Evolutionary conservation across 2,888 invertebrate species (phyloP).

Genomic region (Athalia cordata): DNA sequence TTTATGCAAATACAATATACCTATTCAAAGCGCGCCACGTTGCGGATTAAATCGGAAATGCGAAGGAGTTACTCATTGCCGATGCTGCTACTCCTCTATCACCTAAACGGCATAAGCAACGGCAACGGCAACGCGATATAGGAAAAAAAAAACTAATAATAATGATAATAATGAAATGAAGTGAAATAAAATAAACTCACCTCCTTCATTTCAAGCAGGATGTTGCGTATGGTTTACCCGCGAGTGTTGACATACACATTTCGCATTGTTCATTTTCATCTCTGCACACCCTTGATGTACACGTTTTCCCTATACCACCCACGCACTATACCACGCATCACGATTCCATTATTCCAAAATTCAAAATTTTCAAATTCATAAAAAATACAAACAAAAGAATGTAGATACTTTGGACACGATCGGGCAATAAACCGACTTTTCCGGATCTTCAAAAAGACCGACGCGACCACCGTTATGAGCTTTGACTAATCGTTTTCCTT

Average conservation of each 20-base stretch:
- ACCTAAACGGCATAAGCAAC: too few species aligned
- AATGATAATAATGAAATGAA: too few species aligned
- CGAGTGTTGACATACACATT: too few species aligned
- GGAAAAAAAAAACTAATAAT: too few species aligned
- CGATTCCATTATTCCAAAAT: too few species aligned
- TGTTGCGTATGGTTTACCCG: neutral
- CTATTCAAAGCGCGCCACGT: neutral
- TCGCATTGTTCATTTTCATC: conserved; percentile 1
- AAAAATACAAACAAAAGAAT: too few species aligned
- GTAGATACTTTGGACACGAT: neutral
- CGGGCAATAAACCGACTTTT: conserved; percentile 8
- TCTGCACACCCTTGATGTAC: neutral
- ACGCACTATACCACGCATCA: too few species aligned
- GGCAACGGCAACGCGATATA: too few species aligned
- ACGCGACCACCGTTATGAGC: conserved; percentile 56
- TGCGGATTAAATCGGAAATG: conserved; percentile 40
- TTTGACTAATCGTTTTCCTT: conserved; percentile 68
- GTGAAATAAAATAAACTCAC: neutral
- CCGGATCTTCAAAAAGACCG: conserved; percentile 27
- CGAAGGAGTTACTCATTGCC: conserved; percentile 23
- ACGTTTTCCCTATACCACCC: too few species aligned
- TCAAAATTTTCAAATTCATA: too few species aligned
- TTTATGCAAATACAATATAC: conserved; percentile 64
- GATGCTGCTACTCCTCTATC: neutral
- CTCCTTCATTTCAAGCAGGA: conserved; percentile 6